Conservation (phyloP, 2,113 vertebrate species). For the Myotis brandtii region DNA sequence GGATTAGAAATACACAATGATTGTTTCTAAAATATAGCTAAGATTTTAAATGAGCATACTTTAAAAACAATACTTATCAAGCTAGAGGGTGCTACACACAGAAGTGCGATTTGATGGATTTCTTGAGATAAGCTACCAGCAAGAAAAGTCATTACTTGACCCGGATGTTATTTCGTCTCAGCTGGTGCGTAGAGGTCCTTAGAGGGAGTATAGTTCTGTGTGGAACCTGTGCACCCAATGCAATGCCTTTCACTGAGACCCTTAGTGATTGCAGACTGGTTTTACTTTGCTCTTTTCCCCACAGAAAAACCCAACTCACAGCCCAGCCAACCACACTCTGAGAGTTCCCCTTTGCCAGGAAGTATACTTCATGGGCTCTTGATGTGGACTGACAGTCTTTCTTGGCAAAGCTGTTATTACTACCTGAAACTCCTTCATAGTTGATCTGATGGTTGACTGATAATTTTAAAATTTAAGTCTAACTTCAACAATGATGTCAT, state of each 20-base stretch:
- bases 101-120: neutral
- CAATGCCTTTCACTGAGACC: neutral
- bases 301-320: neutral
- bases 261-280: neutral
- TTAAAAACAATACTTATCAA: constrained; percentile 10
- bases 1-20: constrained; percentile 28
- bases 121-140: neutral
- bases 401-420: neutral
- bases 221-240: neutral
- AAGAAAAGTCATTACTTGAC: neutral
- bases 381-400: neutral
- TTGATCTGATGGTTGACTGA: neutral
- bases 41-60: neutral
- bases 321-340: neutral
- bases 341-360: neutral
- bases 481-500: neutral
- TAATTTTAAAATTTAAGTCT: constrained; percentile 14
- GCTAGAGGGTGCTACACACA: neutral
- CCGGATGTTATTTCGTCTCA: neutral
- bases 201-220: neutral
- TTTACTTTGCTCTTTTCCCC: neutral
- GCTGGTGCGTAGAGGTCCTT: neutral
- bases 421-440: neutral
- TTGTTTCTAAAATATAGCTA: neutral
- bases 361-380: neutral